These are phyloP conservation scores for Volucella zonaria DNA, from an alignment of 2,888 invertebrate species.

Conservation along the genomic window DNA sequence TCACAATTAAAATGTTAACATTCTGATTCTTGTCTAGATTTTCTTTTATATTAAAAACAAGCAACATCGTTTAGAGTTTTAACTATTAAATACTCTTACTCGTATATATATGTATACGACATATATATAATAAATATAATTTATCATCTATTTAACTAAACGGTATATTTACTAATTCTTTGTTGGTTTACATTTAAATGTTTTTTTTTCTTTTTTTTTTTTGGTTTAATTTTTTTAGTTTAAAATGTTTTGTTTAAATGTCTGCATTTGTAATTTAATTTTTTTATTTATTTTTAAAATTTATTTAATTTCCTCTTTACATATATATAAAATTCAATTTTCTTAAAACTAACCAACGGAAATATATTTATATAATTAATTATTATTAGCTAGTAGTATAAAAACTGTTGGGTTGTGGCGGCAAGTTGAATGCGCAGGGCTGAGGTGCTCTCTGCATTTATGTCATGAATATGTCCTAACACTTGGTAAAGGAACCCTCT, in stretches of 20 bases:
- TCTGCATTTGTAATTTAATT: constrained; percentile 10
- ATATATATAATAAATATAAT: constrained; percentile 29
- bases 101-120: not conserved
- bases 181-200: not conserved
- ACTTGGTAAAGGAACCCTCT: too few species aligned
- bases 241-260: constrained; percentile 13
- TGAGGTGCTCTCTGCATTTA: not conserved
- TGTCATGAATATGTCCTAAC: too few species aligned
- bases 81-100: constrained; percentile 2
- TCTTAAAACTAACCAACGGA: constrained; percentile 48
- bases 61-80: constrained; percentile 30
- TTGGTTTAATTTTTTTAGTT: constrained; percentile 2
- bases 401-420: constrained; percentile 5
- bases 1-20: constrained; percentile 63
- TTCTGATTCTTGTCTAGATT: constrained; percentile 24
- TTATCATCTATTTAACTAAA: constrained; percentile 22
- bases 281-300: constrained; percentile 10
- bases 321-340: constrained; percentile 32
- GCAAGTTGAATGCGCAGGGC: not conserved
- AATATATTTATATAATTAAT: not conserved
- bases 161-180: not conserved
- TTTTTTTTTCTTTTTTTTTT: constrained; percentile 3
- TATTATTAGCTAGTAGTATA: not conserved
- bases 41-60: constrained; percentile 27
- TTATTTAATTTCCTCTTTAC: not conserved